phyloP scores from a whole-genome alignment of 2,113 vertebrate species.

The Manacus vitellinus region DNA sequence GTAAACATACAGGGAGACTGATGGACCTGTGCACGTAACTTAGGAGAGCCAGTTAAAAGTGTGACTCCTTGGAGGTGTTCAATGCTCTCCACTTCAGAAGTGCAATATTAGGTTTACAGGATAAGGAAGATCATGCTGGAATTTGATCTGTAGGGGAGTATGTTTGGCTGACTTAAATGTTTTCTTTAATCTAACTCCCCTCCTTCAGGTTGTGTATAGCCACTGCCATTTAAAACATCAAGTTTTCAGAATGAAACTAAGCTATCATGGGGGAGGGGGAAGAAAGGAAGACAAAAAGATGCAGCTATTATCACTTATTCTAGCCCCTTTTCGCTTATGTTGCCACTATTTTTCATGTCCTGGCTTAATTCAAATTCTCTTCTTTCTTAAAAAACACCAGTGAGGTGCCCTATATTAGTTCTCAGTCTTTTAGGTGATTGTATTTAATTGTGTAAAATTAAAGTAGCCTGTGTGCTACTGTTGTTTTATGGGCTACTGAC shows the following conservation, averaged over 20 bases:
- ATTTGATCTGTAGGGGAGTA: background rate
- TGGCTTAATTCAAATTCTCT: background rate
- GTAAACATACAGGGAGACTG: background rate
- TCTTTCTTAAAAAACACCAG: background rate
- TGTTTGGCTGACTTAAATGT: background rate
- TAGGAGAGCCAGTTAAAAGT: background rate
- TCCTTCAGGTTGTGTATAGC: background rate
- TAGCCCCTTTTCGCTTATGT: background rate
- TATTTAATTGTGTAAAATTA: background rate
- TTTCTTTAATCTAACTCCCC: background rate
- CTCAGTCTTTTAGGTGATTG: background rate
- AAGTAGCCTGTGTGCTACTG: background rate
- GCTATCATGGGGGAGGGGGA: too few species aligned
- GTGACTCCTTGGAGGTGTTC: background rate
- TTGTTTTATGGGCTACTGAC: background rate
- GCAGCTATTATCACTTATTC: background rate
- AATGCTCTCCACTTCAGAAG: background rate
- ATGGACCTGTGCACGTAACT: accelerated
- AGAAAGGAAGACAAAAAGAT: background rate
- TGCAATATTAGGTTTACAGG: background rate
- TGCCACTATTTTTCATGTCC: background rate
- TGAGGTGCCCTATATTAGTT: background rate
- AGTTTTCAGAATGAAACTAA: background rate
- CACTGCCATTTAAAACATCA: background rate
- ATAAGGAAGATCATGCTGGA: background rate